Evolutionary conservation across 2,797 vertebrate species (phyloP).

Genomic region (Melanotaenia parkinsoni): DNA sequence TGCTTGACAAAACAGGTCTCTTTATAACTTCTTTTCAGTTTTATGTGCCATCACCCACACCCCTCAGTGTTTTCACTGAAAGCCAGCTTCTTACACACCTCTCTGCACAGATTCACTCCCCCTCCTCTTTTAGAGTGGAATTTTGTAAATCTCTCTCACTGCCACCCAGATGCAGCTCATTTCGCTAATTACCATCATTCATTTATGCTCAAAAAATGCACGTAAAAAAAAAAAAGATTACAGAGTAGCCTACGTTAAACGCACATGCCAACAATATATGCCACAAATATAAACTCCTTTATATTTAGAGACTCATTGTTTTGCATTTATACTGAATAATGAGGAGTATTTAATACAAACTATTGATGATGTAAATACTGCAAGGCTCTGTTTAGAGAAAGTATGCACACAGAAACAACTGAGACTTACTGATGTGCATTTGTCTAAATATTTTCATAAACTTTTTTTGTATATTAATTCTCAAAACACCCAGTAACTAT

Average conservation of each 20-base stretch:
- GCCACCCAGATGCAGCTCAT: conserved; percentile 63
- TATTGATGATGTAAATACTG: conserved; percentile 5
- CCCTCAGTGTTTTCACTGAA: conserved; percentile 8
- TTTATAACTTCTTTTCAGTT: background rate
- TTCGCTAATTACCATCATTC: conserved; percentile 73
- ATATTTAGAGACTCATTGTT: conserved; percentile 14
- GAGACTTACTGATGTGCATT: background rate
- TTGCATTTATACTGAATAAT: conserved; percentile 5
- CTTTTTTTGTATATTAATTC: background rate
- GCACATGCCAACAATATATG: conserved; percentile 1
- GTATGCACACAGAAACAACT: background rate
- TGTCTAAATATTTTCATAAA: background rate
- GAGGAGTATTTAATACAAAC: conserved; percentile 7
- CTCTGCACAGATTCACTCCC: conserved; percentile 11
- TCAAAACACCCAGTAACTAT: background rate
- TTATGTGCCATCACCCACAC: background rate
- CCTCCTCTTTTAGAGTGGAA: background rate
- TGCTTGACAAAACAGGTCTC: conserved; percentile 12
- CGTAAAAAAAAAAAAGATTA: conserved; percentile 34
- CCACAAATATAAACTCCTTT: conserved; percentile 2
- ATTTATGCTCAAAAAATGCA: conserved; percentile 62
- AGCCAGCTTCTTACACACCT: background rate
- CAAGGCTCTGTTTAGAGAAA: background rate
- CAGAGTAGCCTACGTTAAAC: conserved; percentile 18
- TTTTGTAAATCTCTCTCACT: conserved; percentile 12